Evolutionary conservation across 2,888 invertebrate species (phyloP).

Genomic region (Troides oblongomaculatus): DNA sequence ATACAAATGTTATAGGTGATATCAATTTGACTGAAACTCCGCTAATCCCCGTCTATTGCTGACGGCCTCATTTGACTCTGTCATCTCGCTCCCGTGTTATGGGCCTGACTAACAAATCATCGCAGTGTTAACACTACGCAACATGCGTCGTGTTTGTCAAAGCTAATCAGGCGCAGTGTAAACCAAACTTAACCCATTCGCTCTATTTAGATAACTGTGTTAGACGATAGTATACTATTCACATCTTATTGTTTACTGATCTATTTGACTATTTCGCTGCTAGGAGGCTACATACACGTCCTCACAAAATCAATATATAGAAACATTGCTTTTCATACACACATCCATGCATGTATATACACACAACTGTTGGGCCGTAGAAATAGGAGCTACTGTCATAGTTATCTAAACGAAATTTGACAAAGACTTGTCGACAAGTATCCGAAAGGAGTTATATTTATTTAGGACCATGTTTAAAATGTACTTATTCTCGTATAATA

Average conservation of each 20-base stretch:
- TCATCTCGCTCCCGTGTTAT: constrained; percentile 34
- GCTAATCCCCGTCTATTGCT: constrained; percentile 31
- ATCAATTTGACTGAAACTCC: constrained; percentile 25
- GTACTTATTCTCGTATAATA: too few relatives aligned
- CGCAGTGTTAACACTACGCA: constrained; percentile 47
- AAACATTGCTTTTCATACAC: not conserved
- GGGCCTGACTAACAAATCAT: constrained; percentile 46
- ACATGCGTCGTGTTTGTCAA: constrained; percentile 51
- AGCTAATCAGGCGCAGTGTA: constrained; percentile 58
- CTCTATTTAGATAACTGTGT: constrained; percentile 15
- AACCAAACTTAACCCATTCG: constrained; percentile 36
- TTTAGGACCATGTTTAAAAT: too few relatives aligned
- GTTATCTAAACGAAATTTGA: too few relatives aligned
- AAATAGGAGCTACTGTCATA: too few relatives aligned
- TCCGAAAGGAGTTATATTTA: too few relatives aligned
- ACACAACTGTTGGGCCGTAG: too few relatives aligned
- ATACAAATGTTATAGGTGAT: constrained; percentile 11
- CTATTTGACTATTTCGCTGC: not conserved
- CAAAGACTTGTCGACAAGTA: too few relatives aligned
- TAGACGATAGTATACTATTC: constrained; percentile 15
- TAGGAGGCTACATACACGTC: not conserved
- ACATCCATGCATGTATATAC: not conserved
- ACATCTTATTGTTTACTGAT: constrained; percentile 21
- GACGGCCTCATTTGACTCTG: constrained; percentile 38
- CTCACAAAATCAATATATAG: not conserved